Evolutionary conservation across 2,113 vertebrate genomes (phyloP).

Genomic region (Gasterosteus aculeatus): DNA sequence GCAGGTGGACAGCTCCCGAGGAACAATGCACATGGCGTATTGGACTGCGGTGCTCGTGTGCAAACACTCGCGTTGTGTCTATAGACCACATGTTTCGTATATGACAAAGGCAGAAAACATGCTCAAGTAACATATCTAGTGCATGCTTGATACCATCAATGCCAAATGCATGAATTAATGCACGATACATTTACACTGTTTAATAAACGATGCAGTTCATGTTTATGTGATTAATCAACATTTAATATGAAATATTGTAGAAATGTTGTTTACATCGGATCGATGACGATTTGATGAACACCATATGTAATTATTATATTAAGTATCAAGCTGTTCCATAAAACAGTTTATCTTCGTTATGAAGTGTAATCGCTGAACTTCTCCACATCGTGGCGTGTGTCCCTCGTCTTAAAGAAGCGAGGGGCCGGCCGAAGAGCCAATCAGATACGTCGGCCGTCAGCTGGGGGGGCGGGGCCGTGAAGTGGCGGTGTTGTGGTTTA

Average conservation of each 20-base stretch:
- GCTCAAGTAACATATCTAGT: not conserved
- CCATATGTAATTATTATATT: not conserved
- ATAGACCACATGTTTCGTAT: not conserved
- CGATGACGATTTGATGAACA: too few species aligned
- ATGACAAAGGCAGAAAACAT: not conserved
- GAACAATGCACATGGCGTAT: slow-evolving; percentile 4
- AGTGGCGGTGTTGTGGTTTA: slow-evolving; percentile 37
- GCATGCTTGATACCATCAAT: not conserved
- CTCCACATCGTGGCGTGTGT: not conserved
- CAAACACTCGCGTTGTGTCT: not conserved
- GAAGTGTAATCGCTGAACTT: not conserved
- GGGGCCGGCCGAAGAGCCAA: not conserved
- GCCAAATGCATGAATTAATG: not conserved
- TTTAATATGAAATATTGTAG: not conserved
- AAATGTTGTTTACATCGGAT: not conserved
- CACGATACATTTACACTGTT: not conserved
- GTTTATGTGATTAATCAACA: not conserved
- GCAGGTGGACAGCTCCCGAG: slow-evolving; percentile 46
- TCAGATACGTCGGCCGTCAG: not conserved
- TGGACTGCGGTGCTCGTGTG: not conserved
- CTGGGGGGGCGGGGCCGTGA: slow-evolving; percentile 31
- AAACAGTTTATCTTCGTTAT: not conserved
- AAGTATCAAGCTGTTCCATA: not conserved
- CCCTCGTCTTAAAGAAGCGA: not conserved
- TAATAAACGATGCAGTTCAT: not conserved